A percentile compares a stretch with the other conserved stretches of the same genome.
phyloP scores from a whole-genome alignment of 2,113 vertebrate genomes.

The Gymnarchus niloticus region DNA sequence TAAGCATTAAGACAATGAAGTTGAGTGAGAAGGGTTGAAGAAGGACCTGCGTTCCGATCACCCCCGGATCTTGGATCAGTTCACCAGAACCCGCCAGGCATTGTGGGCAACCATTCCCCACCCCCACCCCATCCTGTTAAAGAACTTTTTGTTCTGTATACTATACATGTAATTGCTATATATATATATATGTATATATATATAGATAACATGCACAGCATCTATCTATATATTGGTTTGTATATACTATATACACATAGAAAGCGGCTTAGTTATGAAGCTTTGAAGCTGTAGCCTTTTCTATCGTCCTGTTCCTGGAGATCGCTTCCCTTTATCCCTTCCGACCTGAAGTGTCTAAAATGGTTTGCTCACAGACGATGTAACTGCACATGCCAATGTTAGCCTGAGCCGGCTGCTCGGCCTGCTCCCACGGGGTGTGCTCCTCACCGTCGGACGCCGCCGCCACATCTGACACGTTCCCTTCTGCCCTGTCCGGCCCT shows the following conservation, averaged over 20 bases:
- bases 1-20: slow-evolving; percentile 76
- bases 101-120: slow-evolving; percentile 76
- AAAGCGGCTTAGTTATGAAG: slow-evolving; percentile 52
- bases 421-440: background rate
- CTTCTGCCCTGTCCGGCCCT: slow-evolving; percentile 1
- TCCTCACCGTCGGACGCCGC: background rate
- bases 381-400: slow-evolving; percentile 85
- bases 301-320: slow-evolving; percentile 53
- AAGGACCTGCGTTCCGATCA: slow-evolving; percentile 75
- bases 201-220: slow-evolving; percentile 64
- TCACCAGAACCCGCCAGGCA: slow-evolving; percentile 79
- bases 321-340: slow-evolving; percentile 71
- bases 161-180: slow-evolving; percentile 68
- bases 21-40: slow-evolving; percentile 77
- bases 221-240: slow-evolving; percentile 71
- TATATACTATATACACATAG: slow-evolving; percentile 68
- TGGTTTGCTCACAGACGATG: slow-evolving; percentile 74
- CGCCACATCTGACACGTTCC: slow-evolving; percentile 13
- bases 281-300: slow-evolving; percentile 63
- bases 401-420: slow-evolving; percentile 64
- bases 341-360: slow-evolving; percentile 71
- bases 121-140: slow-evolving; percentile 41
- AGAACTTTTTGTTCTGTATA: slow-evolving; percentile 63
- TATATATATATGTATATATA: no score
- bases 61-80: slow-evolving; percentile 82